Base-by-base conservation (phyloP, 2,797 vertebrate genomes). In the Chelon labrosus region DNA sequence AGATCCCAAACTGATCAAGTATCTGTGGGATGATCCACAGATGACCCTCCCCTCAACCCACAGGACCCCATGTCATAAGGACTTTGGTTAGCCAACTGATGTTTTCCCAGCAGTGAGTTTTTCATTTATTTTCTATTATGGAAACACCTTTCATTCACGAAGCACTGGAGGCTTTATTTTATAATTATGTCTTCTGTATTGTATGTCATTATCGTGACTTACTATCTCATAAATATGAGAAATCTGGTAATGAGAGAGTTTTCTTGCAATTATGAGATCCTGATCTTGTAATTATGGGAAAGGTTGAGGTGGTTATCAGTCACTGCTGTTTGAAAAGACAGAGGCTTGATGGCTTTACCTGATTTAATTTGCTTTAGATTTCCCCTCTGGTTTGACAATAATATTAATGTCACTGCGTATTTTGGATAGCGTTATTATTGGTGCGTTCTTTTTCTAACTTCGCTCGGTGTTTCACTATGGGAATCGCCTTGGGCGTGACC, bases 281-380 rank as follows among this genome's bases (percentile, higher is more conserved):
- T 25, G 19, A 53, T 70, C 58, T 60, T 2, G 3, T 68, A 49
- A 68, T 57, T 67, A 67, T 37, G 54, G 44, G 57, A 56, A 58
- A 58, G 47, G 67, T 58, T 22, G 31, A 10, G 19, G 19, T 20
- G 44, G 31, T 19, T 46, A 65, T 73, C 79, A 50, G 20, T 65
- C 58, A 72, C 25, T 20, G 1, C 42, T 16, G 7, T 66, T 42
- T 46, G n/a, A 39, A 47, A 51, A 11, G 67, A 67, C 41, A 4
- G 20, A 58, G 44, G 50, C 56, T 44, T 0, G 46, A 57, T 35
- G 50, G 12, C 5, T 3, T 46, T 2, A 5, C 22, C 31, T 35
- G 66, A 65, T 49, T 35, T 2, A 17, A 56, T 68, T 59, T 22
- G 13, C 22, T 53, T 39, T 5, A 16, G 52, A 38, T 54, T 65